phyloP scores from a whole-genome alignment of 35 echinoderm and acorn worm species.

The Ophiothrix spiculata region DNA sequence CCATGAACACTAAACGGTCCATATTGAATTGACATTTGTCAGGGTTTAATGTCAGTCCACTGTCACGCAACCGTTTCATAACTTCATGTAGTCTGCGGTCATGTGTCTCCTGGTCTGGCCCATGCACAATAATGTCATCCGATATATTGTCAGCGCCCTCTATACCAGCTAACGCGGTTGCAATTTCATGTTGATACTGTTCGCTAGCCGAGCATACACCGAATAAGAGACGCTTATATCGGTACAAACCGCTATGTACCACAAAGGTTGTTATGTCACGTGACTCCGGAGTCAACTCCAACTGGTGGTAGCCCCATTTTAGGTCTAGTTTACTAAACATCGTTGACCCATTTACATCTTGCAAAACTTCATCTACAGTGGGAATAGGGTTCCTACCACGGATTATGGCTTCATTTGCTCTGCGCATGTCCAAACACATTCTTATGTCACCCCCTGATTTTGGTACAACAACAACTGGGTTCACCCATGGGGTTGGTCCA shows the following conservation, averaged over 20 bases:
- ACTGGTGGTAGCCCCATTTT: constrained; percentile 58
- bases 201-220: constrained; percentile 39
- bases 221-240: constrained; percentile 61
- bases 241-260: constrained; percentile 55
- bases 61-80: constrained; percentile 29
- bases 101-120: neutral
- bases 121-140: constrained; percentile 38
- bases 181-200: constrained; percentile 52
- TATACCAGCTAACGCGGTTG: constrained; percentile 10
- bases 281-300: constrained; percentile 30
- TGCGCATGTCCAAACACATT: constrained; percentile 36
- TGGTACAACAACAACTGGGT: constrained; percentile 23
- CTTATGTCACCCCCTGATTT: constrained; percentile 33
- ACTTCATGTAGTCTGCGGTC: constrained; percentile 9
- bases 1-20: constrained; percentile 54
- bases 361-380: constrained; percentile 48
- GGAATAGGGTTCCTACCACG: constrained; percentile 47
- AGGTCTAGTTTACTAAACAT: constrained; percentile 60
- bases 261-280: constrained; percentile 61
- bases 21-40: constrained; percentile 57
- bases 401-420: constrained; percentile 55
- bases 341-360: constrained; percentile 32
- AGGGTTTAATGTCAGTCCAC: constrained; percentile 37
- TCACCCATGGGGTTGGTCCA: constrained; percentile 23
- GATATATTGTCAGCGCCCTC: constrained; percentile 32